Conservation (phyloP, 2,113 vertebrate species). For the Poecile atricapillus region DNA sequence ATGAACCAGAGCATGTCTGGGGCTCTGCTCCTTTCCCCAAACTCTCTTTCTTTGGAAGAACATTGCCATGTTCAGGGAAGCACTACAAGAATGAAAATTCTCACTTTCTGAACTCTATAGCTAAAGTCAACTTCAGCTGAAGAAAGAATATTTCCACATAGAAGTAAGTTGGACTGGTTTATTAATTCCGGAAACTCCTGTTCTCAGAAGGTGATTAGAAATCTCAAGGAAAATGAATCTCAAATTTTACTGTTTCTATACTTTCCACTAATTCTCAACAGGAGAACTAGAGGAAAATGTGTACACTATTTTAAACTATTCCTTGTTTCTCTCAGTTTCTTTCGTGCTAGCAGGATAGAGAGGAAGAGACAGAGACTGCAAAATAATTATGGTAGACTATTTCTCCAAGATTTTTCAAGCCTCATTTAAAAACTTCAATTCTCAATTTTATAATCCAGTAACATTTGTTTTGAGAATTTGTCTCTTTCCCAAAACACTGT, state of each 20-base stretch:
- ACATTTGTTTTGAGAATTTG: slow-evolving; percentile 18
- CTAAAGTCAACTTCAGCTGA: background rate
- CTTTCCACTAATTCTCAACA: background rate
- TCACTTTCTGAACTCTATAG: background rate
- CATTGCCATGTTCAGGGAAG: background rate
- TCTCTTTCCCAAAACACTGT: background rate
- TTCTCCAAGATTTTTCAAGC: background rate
- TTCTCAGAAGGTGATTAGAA: background rate
- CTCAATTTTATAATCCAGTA: background rate
- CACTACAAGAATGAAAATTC: background rate
- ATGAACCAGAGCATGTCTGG: background rate
- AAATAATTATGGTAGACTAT: background rate
- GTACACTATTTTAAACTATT: background rate
- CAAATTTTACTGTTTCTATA: background rate
- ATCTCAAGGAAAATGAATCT: background rate
- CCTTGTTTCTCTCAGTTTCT: background rate
- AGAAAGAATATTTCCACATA: background rate
- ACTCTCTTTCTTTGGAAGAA: background rate
- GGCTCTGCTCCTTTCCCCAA: background rate
- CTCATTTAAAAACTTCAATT: background rate
- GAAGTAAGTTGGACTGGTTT: background rate
- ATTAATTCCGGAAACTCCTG: background rate
- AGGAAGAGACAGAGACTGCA: background rate
- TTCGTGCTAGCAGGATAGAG: background rate
- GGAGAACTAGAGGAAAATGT: background rate